A percentile compares a stretch with the other conserved stretches of the same genome.
phyloP scores from a whole-genome alignment of 2,797 vertebrate species.

The Pempheris klunzingeri region DNA sequence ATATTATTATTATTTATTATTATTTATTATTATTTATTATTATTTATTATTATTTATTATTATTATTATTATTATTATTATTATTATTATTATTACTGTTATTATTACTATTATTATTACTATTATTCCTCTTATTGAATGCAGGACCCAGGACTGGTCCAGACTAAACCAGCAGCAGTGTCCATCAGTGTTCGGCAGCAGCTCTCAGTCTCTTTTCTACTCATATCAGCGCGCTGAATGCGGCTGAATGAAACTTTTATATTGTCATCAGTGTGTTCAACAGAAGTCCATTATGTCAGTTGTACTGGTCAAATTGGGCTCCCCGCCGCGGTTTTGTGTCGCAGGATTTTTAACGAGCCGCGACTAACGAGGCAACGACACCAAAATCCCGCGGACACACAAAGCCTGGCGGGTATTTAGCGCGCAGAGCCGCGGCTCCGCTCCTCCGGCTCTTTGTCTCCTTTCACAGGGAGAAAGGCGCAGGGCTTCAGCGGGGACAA shows the following conservation, averaged over 20 bases:
- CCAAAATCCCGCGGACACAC: constrained; percentile 57
- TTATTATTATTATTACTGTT: neutral
- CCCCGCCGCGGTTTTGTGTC: constrained; percentile 95
- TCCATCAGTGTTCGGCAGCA: constrained; percentile 11
- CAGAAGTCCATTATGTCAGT: constrained; percentile 88
- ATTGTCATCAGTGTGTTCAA: constrained; percentile 57
- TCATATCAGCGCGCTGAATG: constrained; percentile 40
- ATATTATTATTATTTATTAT: too few relatives aligned
- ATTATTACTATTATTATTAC: neutral
- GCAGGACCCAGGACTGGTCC: too few relatives aligned
- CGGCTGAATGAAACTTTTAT: constrained; percentile 66
- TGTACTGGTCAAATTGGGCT: constrained; percentile 93
- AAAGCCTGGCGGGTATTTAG: constrained; percentile 66
- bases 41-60: neutral
- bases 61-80: neutral
- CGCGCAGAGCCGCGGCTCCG: constrained; percentile 53
- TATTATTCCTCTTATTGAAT: neutral
- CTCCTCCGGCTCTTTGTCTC: constrained; percentile 67
- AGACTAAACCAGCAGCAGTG: neutral
- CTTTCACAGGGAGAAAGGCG: constrained; percentile 57
- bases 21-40: neutral
- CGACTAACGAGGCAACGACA: constrained; percentile 74
- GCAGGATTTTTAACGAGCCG: constrained; percentile 85
- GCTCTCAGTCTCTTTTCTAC: constrained; percentile 9
- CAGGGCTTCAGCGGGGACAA: constrained; percentile 41